Percentiles rank a stretch among this genome's conserved stretches.
phyloP scores from a whole-genome alignment of 1,140 invertebrate genomes.

The Eubasilissa regina region DNA sequence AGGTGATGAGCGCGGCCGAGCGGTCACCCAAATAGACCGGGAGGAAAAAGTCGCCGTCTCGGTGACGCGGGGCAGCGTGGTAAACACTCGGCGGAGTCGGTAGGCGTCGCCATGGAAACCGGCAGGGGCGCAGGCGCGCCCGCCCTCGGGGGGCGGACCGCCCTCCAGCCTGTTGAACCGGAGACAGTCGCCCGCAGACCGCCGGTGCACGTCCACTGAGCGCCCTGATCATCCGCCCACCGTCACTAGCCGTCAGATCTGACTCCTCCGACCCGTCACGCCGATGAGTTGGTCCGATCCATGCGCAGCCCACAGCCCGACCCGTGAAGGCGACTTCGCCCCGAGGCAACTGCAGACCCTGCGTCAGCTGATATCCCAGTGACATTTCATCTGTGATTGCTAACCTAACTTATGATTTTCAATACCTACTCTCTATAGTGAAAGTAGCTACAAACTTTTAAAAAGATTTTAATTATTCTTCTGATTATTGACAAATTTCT shows the following conservation, averaged over 20 bases:
- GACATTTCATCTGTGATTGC: slow-evolving; percentile 13
- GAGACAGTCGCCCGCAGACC: slow-evolving; percentile 55
- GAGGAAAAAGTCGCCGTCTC: slow-evolving; percentile 24
- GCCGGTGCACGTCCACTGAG: slow-evolving; percentile 59
- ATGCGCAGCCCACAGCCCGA: neutral
- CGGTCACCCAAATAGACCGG: slow-evolving; percentile 41
- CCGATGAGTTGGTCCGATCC: slow-evolving; percentile 11
- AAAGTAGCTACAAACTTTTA: neutral
- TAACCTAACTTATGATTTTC: neutral
- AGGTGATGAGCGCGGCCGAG: slow-evolving; percentile 44
- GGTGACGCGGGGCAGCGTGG: slow-evolving; percentile 21
- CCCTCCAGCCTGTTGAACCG: slow-evolving; percentile 68
- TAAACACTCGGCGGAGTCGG: slow-evolving; percentile 57
- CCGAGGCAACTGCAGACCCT: neutral
- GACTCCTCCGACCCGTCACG: neutral
- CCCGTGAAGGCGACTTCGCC: neutral
- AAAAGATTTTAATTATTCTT: neutral
- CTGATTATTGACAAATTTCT: neutral
- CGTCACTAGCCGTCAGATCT: slow-evolving; percentile 61
- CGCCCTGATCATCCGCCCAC: slow-evolving; percentile 57
- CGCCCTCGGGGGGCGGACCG: slow-evolving; percentile 63
- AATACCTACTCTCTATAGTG: neutral
- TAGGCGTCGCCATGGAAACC: slow-evolving; percentile 70
- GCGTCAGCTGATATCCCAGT: slow-evolving; percentile 11
- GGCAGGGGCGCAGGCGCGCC: slow-evolving; percentile 65